A percentile compares a stretch with the other conserved stretches of the same genome.
These are phyloP conservation scores for Brachionus plicatilis DNA, from an alignment of 1,140 invertebrate species.

Conservation along the genomic window DNA sequence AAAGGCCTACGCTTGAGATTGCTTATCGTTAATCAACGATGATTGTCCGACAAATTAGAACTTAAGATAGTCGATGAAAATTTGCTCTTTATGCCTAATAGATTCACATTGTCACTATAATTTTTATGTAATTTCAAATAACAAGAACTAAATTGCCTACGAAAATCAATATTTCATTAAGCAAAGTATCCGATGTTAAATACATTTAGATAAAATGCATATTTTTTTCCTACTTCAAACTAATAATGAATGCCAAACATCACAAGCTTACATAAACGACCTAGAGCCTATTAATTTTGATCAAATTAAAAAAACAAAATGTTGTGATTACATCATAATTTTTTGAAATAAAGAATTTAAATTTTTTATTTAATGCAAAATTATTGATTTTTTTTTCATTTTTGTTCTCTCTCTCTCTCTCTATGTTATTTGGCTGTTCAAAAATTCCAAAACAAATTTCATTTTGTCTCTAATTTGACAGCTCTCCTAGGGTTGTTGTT, in stretches of 20 bases:
- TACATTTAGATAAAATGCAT: background rate
- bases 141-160: background rate
- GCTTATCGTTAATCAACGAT: background rate
- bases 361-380: background rate
- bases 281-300: background rate
- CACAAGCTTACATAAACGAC: background rate
- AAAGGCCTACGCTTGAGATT: background rate
- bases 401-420: background rate
- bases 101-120: constrained; percentile 10
- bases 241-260: constrained; percentile 6
- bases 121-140: constrained; percentile 19
- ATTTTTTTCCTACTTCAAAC: background rate
- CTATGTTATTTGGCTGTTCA: background rate
- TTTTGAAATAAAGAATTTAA: background rate
- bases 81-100: background rate
- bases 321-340: constrained; percentile 27
- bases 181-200: background rate
- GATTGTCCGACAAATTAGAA: background rate
- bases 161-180: background rate
- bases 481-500: background rate
- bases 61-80: background rate
- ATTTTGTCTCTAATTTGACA: constrained; percentile 5
- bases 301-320: constrained; percentile 1
- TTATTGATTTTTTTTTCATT: constrained; percentile 29
- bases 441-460: background rate